Evolutionary conservation across 2,113 vertebrate genomes (phyloP), one percentile per base, ranked within the genome.

Genomic region (Verasper variegatus): DNA sequence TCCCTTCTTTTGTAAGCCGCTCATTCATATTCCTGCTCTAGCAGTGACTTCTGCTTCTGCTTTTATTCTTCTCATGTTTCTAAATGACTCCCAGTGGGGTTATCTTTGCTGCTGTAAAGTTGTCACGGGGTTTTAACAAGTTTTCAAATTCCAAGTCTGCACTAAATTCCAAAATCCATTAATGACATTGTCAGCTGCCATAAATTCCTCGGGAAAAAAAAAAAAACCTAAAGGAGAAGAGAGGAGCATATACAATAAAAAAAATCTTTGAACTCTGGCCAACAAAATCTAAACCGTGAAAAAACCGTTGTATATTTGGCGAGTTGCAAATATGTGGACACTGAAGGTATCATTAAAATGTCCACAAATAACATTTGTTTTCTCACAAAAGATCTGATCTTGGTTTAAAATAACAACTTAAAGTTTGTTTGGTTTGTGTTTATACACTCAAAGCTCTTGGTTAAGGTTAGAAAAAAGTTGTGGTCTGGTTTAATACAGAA

Each of bases 41-140:
- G 31, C 31, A 15, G 61, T 8, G 27, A 70, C 40, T 74, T 80
- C 62, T 59, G 69, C 0, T 10, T 49, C 18, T 37, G 52, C 60
- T 75, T 81, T 76, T 79, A 78, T 57, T 69, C 35, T 66, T 67
- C 76, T 69, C 54, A 71, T 56, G 87, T 81, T 81, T 76, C 80
- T 63, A 21, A 80, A 84, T 68, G 66, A 70, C 64, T 86, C 74
- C 77, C 71, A 74, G 73, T 31, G 65, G 83, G 54, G 59, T 59
- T 63, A 68, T 74, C 35, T 68, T 45, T 69, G 35, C 68, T 68
- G 63, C 60, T 26, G 24, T 76, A 74, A 90, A 84, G 77, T 60
- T 86, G 78, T 86, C 64, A 61, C 78, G 60, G 63, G 82, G 58
- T 67, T 86, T 82, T 80, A 74, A 82, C 37, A 66, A 68, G 58